Base-by-base conservation (phyloP, 2,113 vertebrate genomes). In the Oryzias javanicus region DNA sequence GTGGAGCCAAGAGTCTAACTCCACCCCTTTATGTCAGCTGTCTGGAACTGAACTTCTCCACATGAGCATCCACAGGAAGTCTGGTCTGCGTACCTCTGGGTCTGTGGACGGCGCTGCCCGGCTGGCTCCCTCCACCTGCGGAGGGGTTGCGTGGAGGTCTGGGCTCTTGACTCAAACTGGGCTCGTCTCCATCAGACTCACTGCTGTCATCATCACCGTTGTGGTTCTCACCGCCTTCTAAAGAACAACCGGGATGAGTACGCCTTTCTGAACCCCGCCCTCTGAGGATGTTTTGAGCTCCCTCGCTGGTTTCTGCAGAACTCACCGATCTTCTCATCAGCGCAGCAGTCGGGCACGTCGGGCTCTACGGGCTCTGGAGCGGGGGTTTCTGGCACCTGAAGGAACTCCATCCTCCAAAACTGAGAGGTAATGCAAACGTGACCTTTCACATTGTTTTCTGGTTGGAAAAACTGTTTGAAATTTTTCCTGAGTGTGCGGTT, bases 371-470 rank as follows among this genome's bases (percentile, higher is more conserved):
- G 93, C 76, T 95, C 93, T 1, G 94, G 96, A 77, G 96, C 96
- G 48, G 97, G 97, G 15, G 96, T 98, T 90, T 99, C 97, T 49
- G 96, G 97, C 70, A 99, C 97, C 84, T 99, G 97, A 59, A 99
- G 92, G 79, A 99, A 98, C 80, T 98, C 97, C 94, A 98, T 99
- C 67, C 97, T 94, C 97, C 97, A 99, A 83, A 99, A 98, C 97
- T 99, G 6, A 47, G 12, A 10, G 35, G 8, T 12, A 35, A 35
- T 35, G 29, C 29, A 10, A 35, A 18, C 6, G 2, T 18, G 44
- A n/a, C 16, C 2, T n/a, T n/a, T 46, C 7, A 7, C 4, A 7
- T n/a, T 6, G 35, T 10, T 13, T 10, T 35, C 35, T 12, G 35
- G 22, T 19, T n/a, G 15, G 35, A 19, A 41, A 0, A 0, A 12